Base-by-base conservation (phyloP, 2,888 invertebrate genomes). In the Acrobasis repandana region DNA sequence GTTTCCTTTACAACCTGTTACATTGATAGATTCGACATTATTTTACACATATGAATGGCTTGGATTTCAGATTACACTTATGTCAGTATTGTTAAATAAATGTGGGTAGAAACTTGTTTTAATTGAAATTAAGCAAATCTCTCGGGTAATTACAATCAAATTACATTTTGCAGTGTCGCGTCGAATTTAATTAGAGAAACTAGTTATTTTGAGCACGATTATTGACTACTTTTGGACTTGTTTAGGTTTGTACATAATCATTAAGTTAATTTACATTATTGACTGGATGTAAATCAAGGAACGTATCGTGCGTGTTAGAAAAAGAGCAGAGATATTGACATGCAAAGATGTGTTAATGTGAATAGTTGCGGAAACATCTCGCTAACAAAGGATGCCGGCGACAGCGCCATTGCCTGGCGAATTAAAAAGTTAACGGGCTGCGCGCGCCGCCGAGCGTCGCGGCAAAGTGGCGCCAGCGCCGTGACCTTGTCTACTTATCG, bases 401-500 rank as follows among this genome's bases (percentile, higher is more conserved):
- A 77, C 74, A 75, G 78, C 80, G 82, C 83, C 83, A 77, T 83
- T 78, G 88, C 82, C 76, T 83, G 81, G 82, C 82, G 82, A 88
- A 89, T 89, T 88, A 88, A 89, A 89, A 89, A 87, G 88, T 87
- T 87, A 88, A 86, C 87, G 86, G 86, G 82, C 76, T 80, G 84
- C 75, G 82, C 76, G 81, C 75, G 82, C 77, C 79, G 81, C 83
- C 81, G 81, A 75, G 78, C 82, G 80, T 68, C 83, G 82, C 88
- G 90, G 86, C 90, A 70, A 56, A 73, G 72, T 83, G 87, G 87
- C 87, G 91, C 90, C 90, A 79, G 82, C 88, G 88, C 80, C 87
- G 82, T 85, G 91, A 90, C 91, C 91, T 90, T 91, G 90, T 85
- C 88, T 86, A 82, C 81, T 88, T 89, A 88, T 89, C 90, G 88